A percentile compares a stretch with the other conserved stretches of the same genome.
These are phyloP conservation scores for Yoshiicerus persimilis DNA, from an alignment of 1,140 invertebrate species.

Conservation along the genomic window DNA sequence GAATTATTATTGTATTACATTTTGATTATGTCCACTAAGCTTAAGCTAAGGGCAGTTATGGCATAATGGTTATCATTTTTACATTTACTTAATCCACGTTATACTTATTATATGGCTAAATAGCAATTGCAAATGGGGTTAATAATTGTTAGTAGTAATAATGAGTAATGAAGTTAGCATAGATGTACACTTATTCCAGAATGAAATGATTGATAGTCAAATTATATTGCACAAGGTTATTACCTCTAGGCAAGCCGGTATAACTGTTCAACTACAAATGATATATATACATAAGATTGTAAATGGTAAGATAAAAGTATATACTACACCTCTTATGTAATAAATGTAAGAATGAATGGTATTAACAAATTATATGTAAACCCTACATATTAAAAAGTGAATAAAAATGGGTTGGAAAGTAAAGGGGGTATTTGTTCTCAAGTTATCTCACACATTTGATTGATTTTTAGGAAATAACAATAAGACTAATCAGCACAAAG, in stretches of 20 bases:
- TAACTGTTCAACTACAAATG: background rate
- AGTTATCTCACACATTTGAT: no score
- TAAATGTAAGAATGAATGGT: background rate
- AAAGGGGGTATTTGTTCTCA: background rate
- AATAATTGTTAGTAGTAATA: background rate
- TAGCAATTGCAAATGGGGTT: background rate
- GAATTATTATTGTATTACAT: no score
- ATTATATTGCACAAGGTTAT: slow-evolving; percentile 3
- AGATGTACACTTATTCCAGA: background rate
- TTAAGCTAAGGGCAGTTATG: no score
- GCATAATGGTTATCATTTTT: background rate
- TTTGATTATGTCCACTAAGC: no score
- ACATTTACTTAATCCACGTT: background rate
- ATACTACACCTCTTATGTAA: background rate
- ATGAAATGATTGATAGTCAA: background rate
- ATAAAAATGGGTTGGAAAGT: background rate
- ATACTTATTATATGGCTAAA: background rate
- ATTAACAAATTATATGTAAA: background rate
- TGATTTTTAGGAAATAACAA: no score
- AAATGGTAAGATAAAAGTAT: background rate
- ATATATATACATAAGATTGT: background rate
- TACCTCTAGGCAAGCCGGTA: background rate
- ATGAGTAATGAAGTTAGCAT: background rate
- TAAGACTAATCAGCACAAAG: no score
- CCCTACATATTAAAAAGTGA: background rate